These are phyloP conservation scores for Coreius guichenoti DNA, from an alignment of 2,797 vertebrate species.

Conservation along the genomic window DNA sequence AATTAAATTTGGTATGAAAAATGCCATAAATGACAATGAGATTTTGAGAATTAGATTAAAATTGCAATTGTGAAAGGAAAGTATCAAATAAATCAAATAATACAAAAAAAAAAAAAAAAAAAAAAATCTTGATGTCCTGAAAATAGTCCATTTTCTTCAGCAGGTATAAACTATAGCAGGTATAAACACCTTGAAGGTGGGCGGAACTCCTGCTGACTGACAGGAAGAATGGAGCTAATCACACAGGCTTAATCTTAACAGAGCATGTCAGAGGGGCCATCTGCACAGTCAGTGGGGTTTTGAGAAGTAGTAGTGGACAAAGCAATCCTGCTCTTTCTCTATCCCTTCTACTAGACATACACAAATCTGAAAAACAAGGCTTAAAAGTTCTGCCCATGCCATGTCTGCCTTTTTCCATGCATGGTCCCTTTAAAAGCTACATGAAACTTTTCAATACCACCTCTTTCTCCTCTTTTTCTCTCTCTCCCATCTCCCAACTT, in stretches of 20 bases:
- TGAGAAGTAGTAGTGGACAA: conserved; percentile 27
- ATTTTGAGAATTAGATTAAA: neutral
- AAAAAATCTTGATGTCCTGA: neutral
- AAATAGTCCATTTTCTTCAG: neutral
- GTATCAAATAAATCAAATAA: neutral
- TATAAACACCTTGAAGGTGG: conserved; percentile 57
- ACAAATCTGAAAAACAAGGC: neutral
- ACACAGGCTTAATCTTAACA: conserved; percentile 53
- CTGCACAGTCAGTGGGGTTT: conserved; percentile 56
- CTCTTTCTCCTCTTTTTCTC: neutral
- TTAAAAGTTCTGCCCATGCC: neutral
- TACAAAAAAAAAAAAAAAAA: neutral
- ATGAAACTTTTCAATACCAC: neutral
- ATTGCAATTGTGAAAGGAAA: neutral
- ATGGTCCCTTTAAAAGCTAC: neutral
- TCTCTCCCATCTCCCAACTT: neutral
- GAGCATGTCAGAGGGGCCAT: conserved; percentile 53
- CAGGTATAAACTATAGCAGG: conserved; percentile 13
- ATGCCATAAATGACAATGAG: neutral
- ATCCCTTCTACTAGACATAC: neutral
- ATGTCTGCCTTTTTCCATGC: neutral
- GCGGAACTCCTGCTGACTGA: conserved; percentile 43
- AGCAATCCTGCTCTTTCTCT: neutral
- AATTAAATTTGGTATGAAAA: neutral
- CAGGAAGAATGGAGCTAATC: conserved; percentile 42